These are phyloP conservation scores for Hapalemur alaotrensis DNA, from an alignment of 2,797 vertebrate genomes.

Conservation along the genomic window DNA sequence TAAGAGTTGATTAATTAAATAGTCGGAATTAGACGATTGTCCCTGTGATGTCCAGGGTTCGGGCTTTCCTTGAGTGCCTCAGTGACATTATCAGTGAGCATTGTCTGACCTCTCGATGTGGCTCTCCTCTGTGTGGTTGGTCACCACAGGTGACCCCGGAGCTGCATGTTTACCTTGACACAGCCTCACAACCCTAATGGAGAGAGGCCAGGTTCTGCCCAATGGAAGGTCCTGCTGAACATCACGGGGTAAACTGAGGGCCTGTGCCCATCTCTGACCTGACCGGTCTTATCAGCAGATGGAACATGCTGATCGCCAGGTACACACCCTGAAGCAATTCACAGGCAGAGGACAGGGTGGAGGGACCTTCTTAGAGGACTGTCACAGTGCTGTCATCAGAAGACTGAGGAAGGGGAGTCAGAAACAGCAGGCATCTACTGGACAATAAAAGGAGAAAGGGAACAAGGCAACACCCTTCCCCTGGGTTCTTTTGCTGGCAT, in stretches of 20 bases:
- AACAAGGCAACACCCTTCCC: not conserved
- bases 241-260: not conserved
- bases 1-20: not conserved
- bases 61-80: not conserved
- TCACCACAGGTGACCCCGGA: not conserved
- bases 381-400: rapidly evolving
- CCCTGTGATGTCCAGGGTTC: not conserved
- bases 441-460: not conserved
- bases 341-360: too few relatives aligned
- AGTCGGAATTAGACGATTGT: not conserved
- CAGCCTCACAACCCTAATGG: too few relatives aligned
- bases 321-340: not conserved
- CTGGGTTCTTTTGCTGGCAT: rapidly evolving
- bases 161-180: not conserved
- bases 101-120: not conserved
- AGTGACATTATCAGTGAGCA: not conserved
- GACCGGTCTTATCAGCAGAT: too few relatives aligned
- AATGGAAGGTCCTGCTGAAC: not conserved
- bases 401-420: not conserved
- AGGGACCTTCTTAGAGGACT: too few relatives aligned
- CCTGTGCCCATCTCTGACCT: too few relatives aligned
- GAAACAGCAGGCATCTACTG: too few relatives aligned
- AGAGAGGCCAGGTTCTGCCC: not conserved
- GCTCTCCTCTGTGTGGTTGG: not conserved
- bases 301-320: rapidly evolving